Percentiles rank a stretch among this genome's conserved stretches.
phyloP scores from a whole-genome alignment of 2,797 vertebrate genomes.

The Agapornis canus region DNA sequence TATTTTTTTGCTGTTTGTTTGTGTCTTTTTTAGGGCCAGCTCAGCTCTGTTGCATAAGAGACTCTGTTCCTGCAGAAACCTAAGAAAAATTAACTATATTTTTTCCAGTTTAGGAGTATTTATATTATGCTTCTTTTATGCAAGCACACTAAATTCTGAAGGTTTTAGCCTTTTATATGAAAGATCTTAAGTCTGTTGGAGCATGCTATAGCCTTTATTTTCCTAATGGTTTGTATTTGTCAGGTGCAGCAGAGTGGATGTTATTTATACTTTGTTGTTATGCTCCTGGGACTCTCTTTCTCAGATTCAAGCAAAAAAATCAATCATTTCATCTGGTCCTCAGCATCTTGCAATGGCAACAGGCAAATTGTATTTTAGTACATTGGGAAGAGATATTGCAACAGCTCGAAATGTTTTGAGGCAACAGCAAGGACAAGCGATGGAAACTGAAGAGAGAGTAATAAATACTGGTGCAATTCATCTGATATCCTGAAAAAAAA shows the following conservation, averaged over 20 bases:
- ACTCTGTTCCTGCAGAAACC: neutral
- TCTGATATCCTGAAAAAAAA: neutral
- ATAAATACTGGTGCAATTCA: neutral
- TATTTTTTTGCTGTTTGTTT: neutral
- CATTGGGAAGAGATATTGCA: neutral
- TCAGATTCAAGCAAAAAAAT: neutral
- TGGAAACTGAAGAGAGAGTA: neutral
- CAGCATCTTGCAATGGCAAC: neutral
- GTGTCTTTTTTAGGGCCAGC: neutral
- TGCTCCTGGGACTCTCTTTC: neutral
- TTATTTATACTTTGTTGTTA: neutral
- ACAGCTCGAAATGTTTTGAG: neutral
- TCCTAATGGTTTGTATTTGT: neutral
- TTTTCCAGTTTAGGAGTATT: accelerated
- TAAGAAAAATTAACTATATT: neutral
- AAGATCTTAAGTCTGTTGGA: neutral
- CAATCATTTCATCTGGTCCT: neutral
- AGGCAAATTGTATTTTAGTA: neutral
- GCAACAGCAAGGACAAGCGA: neutral
- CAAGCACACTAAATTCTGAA: neutral
- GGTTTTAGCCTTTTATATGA: neutral
- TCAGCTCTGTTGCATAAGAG: neutral
- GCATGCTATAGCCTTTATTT: neutral
- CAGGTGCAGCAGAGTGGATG: neutral
- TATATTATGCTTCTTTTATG: neutral